Conservation (phyloP, 2,888 invertebrate species). For the Lamellibrachia columna region DNA sequence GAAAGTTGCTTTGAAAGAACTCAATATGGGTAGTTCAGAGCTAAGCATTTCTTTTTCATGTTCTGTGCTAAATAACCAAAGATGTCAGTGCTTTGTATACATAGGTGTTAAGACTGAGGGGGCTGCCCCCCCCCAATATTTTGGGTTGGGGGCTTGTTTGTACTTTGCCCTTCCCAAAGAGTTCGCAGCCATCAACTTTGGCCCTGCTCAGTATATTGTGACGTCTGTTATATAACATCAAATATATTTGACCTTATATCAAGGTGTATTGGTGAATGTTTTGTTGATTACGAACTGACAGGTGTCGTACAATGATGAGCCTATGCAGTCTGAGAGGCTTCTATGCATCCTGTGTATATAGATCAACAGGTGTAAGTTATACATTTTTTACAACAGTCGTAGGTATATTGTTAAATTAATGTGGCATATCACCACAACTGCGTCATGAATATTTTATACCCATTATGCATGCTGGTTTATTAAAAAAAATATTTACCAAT, state of each 20-base stretch:
- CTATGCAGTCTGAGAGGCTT: neutral
- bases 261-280: neutral
- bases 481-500: neutral
- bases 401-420: neutral
- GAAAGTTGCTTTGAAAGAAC: neutral
- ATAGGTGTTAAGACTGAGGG: neutral
- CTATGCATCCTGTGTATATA: neutral
- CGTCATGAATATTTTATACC: neutral
- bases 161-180: neutral
- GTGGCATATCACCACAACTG: neutral
- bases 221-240: neutral
- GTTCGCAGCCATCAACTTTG: neutral
- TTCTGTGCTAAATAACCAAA: conserved; percentile 3
- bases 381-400: neutral
- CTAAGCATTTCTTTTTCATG: neutral
- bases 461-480: neutral
- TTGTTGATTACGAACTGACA: neutral
- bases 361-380: neutral
- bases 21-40: neutral
- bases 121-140: neutral
- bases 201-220: neutral
- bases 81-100: neutral
- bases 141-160: neutral
- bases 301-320: neutral
- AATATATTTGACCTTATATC: neutral